phyloP scores from a whole-genome alignment of 1,140 invertebrate species.

The Limonius californicus region DNA sequence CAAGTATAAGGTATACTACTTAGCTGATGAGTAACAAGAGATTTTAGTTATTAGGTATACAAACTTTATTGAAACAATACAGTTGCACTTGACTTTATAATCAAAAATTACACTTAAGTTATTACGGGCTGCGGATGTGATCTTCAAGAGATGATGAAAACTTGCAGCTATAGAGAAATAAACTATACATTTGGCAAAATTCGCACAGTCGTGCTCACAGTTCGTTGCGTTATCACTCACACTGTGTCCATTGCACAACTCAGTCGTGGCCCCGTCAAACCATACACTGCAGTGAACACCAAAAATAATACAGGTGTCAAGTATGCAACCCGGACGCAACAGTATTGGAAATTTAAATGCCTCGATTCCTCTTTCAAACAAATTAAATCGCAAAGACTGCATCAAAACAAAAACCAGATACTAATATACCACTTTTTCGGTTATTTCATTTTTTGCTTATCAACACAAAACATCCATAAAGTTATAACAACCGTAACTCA shows the following conservation, averaged over 20 bases:
- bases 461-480: no score
- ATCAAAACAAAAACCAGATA: no score
- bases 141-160: constrained; percentile 11
- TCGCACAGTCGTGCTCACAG: constrained; percentile 1
- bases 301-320: constrained; percentile 18
- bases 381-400: no score
- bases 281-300: constrained; percentile 12
- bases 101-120: constrained; percentile 35
- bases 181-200: constrained; percentile 41
- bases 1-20: no score
- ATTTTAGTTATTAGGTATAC: constrained; percentile 29
- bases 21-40: background rate
- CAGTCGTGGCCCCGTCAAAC: constrained; percentile 22
- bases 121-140: constrained; percentile 30
- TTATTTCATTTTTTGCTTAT: no score
- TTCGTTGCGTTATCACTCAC: constrained; percentile 20
- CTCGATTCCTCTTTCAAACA: background rate
- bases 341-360: constrained; percentile 3
- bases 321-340: constrained; percentile 2
- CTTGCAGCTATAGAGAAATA: constrained; percentile 20
- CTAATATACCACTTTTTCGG: background rate
- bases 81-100: constrained; percentile 35
- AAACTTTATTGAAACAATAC: constrained; percentile 44
- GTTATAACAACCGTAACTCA: no score
- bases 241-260: constrained; percentile 25